Percentiles rank a stretch among this genome's conserved stretches.
These are phyloP conservation scores for Pygoscelis adeliae DNA, from an alignment of 2,113 vertebrate species.

Conservation along the genomic window DNA sequence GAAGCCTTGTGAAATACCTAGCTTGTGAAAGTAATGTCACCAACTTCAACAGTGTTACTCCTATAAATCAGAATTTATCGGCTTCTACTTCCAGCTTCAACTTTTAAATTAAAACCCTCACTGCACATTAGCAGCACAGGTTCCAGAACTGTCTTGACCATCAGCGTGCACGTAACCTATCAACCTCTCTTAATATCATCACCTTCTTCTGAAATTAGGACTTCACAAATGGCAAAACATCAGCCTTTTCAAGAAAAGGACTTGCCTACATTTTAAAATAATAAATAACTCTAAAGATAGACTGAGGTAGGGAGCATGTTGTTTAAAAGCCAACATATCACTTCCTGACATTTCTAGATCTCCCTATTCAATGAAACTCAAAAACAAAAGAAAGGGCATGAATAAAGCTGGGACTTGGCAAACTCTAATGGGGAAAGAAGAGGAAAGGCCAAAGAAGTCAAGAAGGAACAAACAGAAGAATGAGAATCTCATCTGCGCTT, in stretches of 20 bases:
- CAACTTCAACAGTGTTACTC: background rate
- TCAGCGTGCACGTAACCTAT: background rate
- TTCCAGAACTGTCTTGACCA: background rate
- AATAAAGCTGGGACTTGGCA: background rate
- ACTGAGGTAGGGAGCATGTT: background rate
- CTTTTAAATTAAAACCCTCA: background rate
- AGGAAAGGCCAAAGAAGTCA: background rate
- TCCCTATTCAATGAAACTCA: background rate
- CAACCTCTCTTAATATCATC: background rate
- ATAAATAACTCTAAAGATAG: background rate
- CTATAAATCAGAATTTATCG: background rate
- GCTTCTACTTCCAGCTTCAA: background rate
- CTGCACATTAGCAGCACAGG: background rate
- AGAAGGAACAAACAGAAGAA: background rate
- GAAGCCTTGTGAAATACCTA: background rate
- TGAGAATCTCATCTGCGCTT: background rate
- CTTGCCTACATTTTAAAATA: background rate
- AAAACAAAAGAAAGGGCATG: background rate
- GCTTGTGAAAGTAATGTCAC: background rate
- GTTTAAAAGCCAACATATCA: background rate
- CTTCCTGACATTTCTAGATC: slow-evolving; percentile 9
- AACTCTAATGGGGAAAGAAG: background rate
- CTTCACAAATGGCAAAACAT: background rate
- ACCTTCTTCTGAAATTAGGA: background rate
- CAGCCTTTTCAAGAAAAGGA: background rate